These are phyloP conservation scores for Atherinomorus stipes DNA, from an alignment of 2,113 vertebrate genomes.

Conservation along the genomic window DNA sequence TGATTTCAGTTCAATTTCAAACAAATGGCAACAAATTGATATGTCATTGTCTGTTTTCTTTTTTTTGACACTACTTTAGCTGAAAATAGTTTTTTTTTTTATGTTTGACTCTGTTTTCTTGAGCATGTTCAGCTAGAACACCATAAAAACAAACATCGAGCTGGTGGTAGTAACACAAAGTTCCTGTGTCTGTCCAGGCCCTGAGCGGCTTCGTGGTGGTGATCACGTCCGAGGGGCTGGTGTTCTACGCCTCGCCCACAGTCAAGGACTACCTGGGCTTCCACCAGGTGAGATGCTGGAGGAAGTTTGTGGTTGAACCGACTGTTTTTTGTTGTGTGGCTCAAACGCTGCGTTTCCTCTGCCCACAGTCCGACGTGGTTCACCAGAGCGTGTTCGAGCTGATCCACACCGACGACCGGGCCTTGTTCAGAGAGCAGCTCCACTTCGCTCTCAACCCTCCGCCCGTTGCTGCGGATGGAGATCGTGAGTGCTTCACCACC, in stretches of 20 bases:
- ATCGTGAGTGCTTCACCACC: conserved; percentile 55
- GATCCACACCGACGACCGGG: conserved; percentile 84
- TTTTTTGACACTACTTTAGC: too few species aligned
- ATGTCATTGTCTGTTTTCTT: too few species aligned
- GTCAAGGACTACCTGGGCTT: conserved; percentile 86
- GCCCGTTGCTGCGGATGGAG: neutral
- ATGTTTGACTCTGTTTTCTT: too few species aligned
- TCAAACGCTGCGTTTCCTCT: neutral
- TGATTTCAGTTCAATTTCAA: too few species aligned
- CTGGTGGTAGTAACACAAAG: too few species aligned
- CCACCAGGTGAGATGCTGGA: conserved; percentile 76
- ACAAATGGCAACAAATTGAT: too few species aligned
- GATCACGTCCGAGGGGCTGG: conserved; percentile 75
- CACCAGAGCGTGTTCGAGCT: conserved; percentile 85
- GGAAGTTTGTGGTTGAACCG: too few species aligned
- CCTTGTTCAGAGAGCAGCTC: conserved; percentile 81
- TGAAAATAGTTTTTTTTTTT: too few species aligned
- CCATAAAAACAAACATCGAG: too few species aligned
- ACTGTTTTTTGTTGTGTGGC: too few species aligned
- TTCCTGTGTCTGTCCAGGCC: conserved; percentile 64
- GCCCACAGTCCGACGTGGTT: conserved; percentile 81
- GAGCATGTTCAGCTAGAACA: too few species aligned
- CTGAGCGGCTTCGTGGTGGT: conserved; percentile 82
- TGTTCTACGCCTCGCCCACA: conserved; percentile 81
- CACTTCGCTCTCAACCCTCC: conserved; percentile 79